phyloP scores from a whole-genome alignment of 2,113 vertebrate species.

The Pungitius pungitius region DNA sequence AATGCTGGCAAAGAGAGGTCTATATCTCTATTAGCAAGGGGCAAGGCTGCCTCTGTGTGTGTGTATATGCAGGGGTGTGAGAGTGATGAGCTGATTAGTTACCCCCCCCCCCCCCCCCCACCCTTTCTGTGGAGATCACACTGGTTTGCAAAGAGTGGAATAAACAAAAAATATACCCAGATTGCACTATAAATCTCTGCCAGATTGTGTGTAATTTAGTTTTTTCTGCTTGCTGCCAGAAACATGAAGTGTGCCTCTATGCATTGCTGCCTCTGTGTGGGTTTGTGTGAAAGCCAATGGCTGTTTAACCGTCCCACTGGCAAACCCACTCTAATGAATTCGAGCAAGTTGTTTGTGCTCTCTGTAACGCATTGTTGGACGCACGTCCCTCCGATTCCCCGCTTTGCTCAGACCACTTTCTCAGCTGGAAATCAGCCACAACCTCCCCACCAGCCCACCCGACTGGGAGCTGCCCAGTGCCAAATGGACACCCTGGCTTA shows the following conservation, averaged over 20 bases:
- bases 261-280: not conserved
- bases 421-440: constrained; percentile 50
- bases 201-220: constrained; percentile 2
- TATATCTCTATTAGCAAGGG: constrained; percentile 43
- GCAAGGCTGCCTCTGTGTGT: constrained; percentile 19
- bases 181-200: constrained; percentile 4
- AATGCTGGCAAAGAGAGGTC: constrained; percentile 42
- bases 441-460: constrained; percentile 20
- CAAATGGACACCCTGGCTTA: constrained; percentile 40
- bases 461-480: constrained; percentile 24
- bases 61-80: constrained; percentile 8
- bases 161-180: not conserved
- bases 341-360: constrained; percentile 41
- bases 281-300: constrained; percentile 7
- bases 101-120: not conserved
- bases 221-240: not conserved
- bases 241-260: constrained; percentile 10
- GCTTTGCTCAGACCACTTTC: constrained; percentile 23
- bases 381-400: constrained; percentile 29
- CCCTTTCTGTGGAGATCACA: constrained; percentile 43
- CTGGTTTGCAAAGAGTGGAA: constrained; percentile 22
- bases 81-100: constrained; percentile 59
- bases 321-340: constrained; percentile 39
- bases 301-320: constrained; percentile 20
- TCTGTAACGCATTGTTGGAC: constrained; percentile 27